Conservation (phyloP, 2,888 invertebrate species). For the Tinea semifulvella region DNA sequence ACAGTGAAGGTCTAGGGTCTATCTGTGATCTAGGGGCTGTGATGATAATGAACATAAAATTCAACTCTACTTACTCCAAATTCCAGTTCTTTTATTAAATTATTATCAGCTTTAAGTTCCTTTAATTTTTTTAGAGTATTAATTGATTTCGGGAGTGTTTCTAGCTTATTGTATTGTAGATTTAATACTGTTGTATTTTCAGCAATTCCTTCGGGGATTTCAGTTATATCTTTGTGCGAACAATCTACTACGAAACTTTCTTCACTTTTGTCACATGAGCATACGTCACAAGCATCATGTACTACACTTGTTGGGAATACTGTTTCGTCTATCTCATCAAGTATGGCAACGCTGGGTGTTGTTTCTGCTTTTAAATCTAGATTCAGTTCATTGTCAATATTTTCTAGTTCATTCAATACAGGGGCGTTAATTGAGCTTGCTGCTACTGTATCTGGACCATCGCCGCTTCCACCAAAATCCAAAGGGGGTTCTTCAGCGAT, state of each 20-base stretch:
- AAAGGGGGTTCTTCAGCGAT: background rate
- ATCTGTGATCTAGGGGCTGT: too few relatives aligned
- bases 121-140: constrained; percentile 41
- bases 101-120: constrained; percentile 42
- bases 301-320: constrained; percentile 25
- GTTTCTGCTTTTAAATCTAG: background rate
- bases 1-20: too few relatives aligned
- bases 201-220: constrained; percentile 52
- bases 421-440: background rate
- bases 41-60: too few relatives aligned
- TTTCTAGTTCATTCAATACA: background rate
- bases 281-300: constrained; percentile 35
- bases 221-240: constrained; percentile 50
- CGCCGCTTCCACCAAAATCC: background rate
- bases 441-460: background rate
- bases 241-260: constrained; percentile 51
- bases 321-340: constrained; percentile 32
- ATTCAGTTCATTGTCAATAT: background rate
- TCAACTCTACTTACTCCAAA: constrained; percentile 41
- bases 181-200: constrained; percentile 41
- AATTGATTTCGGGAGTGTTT: constrained; percentile 44
- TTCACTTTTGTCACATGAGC: constrained; percentile 38
- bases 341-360: constrained; percentile 17
- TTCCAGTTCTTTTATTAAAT: constrained; percentile 42
- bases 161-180: constrained; percentile 50